phyloP scores from a whole-genome alignment of 1,140 invertebrate species.

The Pseudomyrmex dendroicus region DNA sequence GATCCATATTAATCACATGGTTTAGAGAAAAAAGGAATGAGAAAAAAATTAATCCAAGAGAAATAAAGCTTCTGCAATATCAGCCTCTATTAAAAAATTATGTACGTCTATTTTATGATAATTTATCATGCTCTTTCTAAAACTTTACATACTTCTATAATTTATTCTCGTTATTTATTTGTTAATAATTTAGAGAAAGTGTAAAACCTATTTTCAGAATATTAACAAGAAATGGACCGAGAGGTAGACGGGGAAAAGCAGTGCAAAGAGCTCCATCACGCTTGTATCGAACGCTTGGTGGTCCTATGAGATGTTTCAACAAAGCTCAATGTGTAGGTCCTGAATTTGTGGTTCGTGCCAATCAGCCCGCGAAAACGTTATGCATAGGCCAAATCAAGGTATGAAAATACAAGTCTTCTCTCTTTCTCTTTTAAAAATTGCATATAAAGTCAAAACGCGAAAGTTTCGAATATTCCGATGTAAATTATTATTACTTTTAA shows the following conservation, averaged over 20 bases:
- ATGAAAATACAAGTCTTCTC: constrained; percentile 37
- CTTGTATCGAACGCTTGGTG: constrained; percentile 87
- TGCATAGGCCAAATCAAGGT: constrained; percentile 86
- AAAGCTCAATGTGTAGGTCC: constrained; percentile 88
- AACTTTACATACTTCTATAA: neutral
- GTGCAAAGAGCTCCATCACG: constrained; percentile 90
- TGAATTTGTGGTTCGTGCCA: constrained; percentile 90
- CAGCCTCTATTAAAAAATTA: neutral
- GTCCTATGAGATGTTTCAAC: constrained; percentile 80
- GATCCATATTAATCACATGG: constrained; percentile 39
- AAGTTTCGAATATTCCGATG: too few relatives aligned
- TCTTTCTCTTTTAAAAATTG: too few relatives aligned
- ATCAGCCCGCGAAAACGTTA: constrained; percentile 87
- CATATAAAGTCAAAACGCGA: too few relatives aligned
- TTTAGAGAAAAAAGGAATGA: neutral
- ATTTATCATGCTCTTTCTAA: neutral
- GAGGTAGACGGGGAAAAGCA: constrained; percentile 86
- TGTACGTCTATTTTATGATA: neutral
- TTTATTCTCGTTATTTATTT: neutral
- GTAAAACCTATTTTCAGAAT: constrained; percentile 70
- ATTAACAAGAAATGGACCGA: constrained; percentile 80
- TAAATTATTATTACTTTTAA: too few relatives aligned
- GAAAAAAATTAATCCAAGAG: neutral
- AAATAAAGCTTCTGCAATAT: neutral
- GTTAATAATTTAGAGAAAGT: neutral